Percentiles rank a stretch among this genome's conserved stretches.
Evolutionary conservation across 2,797 vertebrate genomes (phyloP).

Genomic region (Sphenodon punctatus): DNA sequence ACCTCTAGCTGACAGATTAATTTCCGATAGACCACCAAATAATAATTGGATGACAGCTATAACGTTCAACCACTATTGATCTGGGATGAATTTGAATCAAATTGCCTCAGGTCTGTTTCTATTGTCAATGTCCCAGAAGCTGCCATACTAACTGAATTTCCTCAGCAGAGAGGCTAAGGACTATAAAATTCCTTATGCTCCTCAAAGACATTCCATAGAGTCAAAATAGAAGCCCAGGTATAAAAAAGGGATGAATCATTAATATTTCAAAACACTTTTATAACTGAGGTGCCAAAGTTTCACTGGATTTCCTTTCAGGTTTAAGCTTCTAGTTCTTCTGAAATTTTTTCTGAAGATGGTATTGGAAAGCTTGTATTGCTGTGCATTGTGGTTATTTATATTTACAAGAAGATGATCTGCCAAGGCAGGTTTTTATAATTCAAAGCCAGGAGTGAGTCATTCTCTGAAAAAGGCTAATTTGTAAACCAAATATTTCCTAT

Average conservation of each 20-base stretch:
- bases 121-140: background rate
- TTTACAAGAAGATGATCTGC: background rate
- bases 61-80: background rate
- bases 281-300: no score
- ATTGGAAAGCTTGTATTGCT: accelerated
- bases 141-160: background rate
- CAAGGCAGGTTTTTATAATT: background rate
- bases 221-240: background rate
- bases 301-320: no score
- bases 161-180: background rate
- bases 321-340: no score
- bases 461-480: background rate
- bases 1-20: background rate
- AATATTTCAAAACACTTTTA: no score
- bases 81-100: slow-evolving; percentile 2
- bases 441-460: accelerated
- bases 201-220: background rate
- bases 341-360: no score
- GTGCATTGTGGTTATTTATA: background rate
- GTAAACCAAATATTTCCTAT: background rate
- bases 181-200: background rate
- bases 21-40: slow-evolving; percentile 7
- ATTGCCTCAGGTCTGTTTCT: slow-evolving; percentile 15
- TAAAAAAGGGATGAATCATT: no score
- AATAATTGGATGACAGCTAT: slow-evolving; percentile 22